phyloP scores from a whole-genome alignment of 2,113 vertebrate genomes.

The Lampris megalopsis region DNA sequence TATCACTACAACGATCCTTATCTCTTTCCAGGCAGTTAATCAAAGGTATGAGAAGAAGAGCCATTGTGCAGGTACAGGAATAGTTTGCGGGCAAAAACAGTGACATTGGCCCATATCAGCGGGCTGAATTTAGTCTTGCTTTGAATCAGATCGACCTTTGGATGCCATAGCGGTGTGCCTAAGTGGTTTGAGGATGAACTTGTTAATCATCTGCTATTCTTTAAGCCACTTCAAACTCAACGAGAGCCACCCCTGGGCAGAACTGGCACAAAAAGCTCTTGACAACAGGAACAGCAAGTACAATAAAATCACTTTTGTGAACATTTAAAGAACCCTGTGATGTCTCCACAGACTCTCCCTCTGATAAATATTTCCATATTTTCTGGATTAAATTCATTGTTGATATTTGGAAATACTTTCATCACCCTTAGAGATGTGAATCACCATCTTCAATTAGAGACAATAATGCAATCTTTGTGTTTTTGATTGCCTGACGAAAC shows the following conservation, averaged over 20 bases:
- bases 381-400: not conserved
- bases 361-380: not conserved
- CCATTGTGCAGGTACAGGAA: slow-evolving; percentile 11
- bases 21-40: slow-evolving; percentile 34
- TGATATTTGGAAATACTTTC: slow-evolving; percentile 21
- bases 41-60: slow-evolving; percentile 8
- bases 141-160: slow-evolving; percentile 28
- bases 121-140: slow-evolving; percentile 37
- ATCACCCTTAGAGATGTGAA: slow-evolving; percentile 8
- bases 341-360: not conserved
- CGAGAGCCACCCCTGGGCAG: not conserved
- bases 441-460: slow-evolving; percentile 13
- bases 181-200: slow-evolving; percentile 6
- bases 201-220: not conserved
- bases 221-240: not conserved
- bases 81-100: slow-evolving; percentile 32
- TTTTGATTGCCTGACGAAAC: slow-evolving; percentile 17
- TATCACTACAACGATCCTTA: slow-evolving; percentile 37
- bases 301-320: not conserved
- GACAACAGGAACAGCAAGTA: not conserved
- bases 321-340: not conserved
- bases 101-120: slow-evolving; percentile 12
- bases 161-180: not conserved
- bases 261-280: not conserved
- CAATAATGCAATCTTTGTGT: slow-evolving; percentile 26